Evolutionary conservation across 2,888 invertebrate genomes (phyloP).

Genomic region (Andrena praecox): DNA sequence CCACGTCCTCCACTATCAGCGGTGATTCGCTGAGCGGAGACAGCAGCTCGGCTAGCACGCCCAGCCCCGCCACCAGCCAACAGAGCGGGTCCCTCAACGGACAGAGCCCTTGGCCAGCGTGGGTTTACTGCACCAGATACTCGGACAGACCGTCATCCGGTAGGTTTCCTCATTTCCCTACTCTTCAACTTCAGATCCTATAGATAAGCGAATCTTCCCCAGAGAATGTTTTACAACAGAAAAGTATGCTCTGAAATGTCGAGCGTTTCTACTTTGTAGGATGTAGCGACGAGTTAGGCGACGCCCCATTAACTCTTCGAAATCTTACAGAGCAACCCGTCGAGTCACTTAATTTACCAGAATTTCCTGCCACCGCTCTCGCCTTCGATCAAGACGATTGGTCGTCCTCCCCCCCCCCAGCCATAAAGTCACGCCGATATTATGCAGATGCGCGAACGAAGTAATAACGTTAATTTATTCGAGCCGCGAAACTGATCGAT

Average conservation of each 20-base stretch:
- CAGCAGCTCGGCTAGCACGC: conserved; percentile 72
- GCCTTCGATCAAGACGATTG: neutral
- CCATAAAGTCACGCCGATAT: neutral
- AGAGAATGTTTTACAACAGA: too few relatives aligned
- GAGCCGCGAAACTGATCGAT: conserved; percentile 23
- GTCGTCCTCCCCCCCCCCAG: neutral
- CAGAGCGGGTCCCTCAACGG: conserved; percentile 75
- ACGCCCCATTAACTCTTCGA: neutral
- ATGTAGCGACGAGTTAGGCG: too few relatives aligned
- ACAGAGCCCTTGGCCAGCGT: conserved; percentile 94
- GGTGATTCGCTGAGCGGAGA: conserved; percentile 78
- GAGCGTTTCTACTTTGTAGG: too few relatives aligned
- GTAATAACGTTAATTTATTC: conserved; percentile 7
- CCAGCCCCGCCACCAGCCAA: conserved; percentile 63
- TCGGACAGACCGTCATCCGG: conserved; percentile 96
- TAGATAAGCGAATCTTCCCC: neutral
- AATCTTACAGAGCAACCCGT: neutral
- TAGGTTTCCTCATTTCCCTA: conserved; percentile 84
- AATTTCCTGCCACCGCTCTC: neutral
- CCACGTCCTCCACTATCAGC: conserved; percentile 75
- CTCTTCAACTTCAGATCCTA: neutral
- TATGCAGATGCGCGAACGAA: neutral
- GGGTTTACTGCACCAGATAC: conserved; percentile 99
- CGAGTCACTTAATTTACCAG: neutral
- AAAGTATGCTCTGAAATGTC: too few relatives aligned